Conservation (phyloP, 2,113 vertebrate genomes). For the Propithecus coquereli region DNA sequence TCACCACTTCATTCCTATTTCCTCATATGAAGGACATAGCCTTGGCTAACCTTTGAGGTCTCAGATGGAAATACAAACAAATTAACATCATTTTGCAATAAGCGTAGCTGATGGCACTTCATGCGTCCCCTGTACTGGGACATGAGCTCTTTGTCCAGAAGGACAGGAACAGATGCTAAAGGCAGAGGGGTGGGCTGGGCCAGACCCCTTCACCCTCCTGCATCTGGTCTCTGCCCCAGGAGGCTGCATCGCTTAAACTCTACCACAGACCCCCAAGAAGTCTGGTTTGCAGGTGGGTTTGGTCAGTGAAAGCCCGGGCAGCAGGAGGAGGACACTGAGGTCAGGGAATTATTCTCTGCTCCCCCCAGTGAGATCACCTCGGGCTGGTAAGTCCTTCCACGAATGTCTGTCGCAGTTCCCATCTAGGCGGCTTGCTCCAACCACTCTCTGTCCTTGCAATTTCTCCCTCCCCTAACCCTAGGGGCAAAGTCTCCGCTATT, state of each 20-base stretch:
- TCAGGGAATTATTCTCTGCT: neutral
- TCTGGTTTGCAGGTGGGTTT: neutral
- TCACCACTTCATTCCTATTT: neutral
- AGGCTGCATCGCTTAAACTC: neutral
- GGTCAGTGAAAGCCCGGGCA: neutral
- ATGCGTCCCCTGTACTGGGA: neutral
- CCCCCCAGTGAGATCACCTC: neutral
- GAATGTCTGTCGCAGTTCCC: neutral
- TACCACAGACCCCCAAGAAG: neutral
- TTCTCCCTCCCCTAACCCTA: neutral
- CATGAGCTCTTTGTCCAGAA: neutral
- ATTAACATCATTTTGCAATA: neutral
- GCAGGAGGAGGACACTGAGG: no score
- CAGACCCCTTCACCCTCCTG: neutral
- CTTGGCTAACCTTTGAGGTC: neutral
- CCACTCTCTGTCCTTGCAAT: neutral
- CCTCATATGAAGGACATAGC: neutral
- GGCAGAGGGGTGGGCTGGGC: neutral
- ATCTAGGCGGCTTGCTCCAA: neutral
- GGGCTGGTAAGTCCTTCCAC: neutral
- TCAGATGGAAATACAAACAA: neutral
- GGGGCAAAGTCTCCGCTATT: neutral
- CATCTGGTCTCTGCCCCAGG: no score
- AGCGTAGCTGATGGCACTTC: neutral
- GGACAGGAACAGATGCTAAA: neutral